Conservation (phyloP, 1,140 invertebrate species). For the Eubasilissa regina region DNA sequence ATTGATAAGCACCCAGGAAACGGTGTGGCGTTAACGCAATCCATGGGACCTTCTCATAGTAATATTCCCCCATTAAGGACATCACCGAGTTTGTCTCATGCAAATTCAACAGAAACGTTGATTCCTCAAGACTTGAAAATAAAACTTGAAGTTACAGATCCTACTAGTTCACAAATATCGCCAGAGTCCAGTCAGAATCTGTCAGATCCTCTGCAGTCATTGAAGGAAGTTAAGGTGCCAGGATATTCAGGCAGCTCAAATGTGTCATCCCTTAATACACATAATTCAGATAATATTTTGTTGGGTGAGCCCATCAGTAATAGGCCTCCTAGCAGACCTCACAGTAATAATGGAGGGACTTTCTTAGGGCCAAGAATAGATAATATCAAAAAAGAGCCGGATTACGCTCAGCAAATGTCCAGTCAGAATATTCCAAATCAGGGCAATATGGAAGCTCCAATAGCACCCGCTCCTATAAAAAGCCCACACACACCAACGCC, state of each 20-base stretch:
- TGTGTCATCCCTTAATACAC: slow-evolving; percentile 42
- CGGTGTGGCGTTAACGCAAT: slow-evolving; percentile 69
- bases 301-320: slow-evolving; percentile 69
- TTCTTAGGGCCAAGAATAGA: slow-evolving; percentile 76
- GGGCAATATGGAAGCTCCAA: slow-evolving; percentile 65
- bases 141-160: slow-evolving; percentile 81
- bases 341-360: slow-evolving; percentile 67
- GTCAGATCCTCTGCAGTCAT: slow-evolving; percentile 81
- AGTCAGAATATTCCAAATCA: slow-evolving; percentile 67
- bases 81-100: slow-evolving; percentile 63
- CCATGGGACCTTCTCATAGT: slow-evolving; percentile 69
- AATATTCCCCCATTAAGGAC: slow-evolving; percentile 52
- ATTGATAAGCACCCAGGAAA: slow-evolving; percentile 66
- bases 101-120: slow-evolving; percentile 68
- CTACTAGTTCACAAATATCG: slow-evolving; percentile 61
- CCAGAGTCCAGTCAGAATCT: slow-evolving; percentile 72
- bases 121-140: slow-evolving; percentile 86
- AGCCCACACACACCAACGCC: slow-evolving; percentile 71
- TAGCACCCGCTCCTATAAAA: slow-evolving; percentile 66
- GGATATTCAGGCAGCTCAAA: slow-evolving; percentile 74
- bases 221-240: slow-evolving; percentile 87
- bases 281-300: slow-evolving; percentile 54
- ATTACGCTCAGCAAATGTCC: slow-evolving; percentile 70
- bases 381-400: slow-evolving; percentile 84
- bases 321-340: slow-evolving; percentile 68